phyloP scores from a whole-genome alignment of 1,140 invertebrate species.

The Potamilus streckersoni region DNA sequence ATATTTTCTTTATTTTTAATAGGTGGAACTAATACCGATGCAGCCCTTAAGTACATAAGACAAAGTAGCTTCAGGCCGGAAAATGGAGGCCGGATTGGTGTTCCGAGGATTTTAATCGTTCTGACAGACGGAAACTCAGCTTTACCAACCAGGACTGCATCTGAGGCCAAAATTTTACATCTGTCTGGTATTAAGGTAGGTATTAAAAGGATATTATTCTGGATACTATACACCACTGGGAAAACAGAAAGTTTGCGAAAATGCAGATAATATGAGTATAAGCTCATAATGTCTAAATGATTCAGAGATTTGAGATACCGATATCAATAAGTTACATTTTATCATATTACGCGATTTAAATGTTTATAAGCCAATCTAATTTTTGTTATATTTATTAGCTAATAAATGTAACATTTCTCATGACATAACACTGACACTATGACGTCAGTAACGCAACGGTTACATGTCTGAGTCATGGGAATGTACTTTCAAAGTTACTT shows the following conservation, averaged over 20 bases:
- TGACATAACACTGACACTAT: no score
- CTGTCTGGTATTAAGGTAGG: constrained; percentile 16
- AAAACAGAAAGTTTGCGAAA: constrained; percentile 6
- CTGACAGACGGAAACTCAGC: constrained; percentile 50
- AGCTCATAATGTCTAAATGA: no score
- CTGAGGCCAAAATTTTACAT: constrained; percentile 20
- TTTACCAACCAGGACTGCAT: constrained; percentile 24
- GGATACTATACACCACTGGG: neutral
- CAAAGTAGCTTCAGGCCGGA: constrained; percentile 28
- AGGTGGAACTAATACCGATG: constrained; percentile 40
- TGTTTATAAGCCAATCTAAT: no score
- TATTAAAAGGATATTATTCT: neutral
- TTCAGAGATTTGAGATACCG: no score
- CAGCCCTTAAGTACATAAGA: constrained; percentile 28
- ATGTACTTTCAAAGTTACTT: no score
- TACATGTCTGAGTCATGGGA: no score
- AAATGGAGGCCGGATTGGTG: constrained; percentile 35
- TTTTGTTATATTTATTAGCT: no score
- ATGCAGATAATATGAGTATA: neutral
- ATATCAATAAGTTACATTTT: no score
- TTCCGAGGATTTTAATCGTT: constrained; percentile 43
- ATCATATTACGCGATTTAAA: no score
- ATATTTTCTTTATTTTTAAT: neutral
- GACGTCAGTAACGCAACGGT: no score
- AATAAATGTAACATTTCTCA: no score